Evolutionary conservation across 2,113 vertebrate species (phyloP), one percentile per base, ranked within the genome.

Genomic region (Lipophrys pholis): DNA sequence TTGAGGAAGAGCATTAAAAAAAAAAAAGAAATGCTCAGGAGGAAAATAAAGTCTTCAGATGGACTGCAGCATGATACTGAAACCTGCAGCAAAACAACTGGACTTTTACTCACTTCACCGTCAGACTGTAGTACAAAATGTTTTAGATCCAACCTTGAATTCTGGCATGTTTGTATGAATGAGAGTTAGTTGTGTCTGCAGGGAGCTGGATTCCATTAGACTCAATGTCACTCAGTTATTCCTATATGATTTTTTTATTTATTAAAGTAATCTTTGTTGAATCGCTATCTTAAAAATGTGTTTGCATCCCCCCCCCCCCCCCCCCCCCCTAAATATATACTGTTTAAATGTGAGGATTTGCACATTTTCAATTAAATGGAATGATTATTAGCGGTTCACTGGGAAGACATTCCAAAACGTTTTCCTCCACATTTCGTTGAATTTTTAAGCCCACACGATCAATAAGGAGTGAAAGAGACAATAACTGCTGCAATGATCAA

Each of bases 21-120:
- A 7, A 14, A 0, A 6, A 5, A 1, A 8, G 48, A 15, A 36
- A 53, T 59, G 11, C n/a, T n/a, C 36, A 2, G 43, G 14, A 49
- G 48, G 54, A n/a, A n/a, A 6, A 40, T 1, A 69, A 50, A 62
- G 16, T 16, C n/a, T n/a, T n/a, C n/a, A n/a, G 40, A 70, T 42
- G 8, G 11, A 30, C 0, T 48, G 1, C 0, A n/a, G 6, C 14
- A n/a, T 4, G 15, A 48, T 7, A 48, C 14, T n/a, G 7, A n/a
- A 48, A 48, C 6, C 45, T 48, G 45, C 45, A 46, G 12, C 10
- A 46, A 46, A 46, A 46, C 14, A 1, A 1, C 6, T 46, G 11
- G 5, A 46, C n/a, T 46, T 14, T n/a, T 46, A n/a, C 45, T 46
- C 11, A 48, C 45, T 48, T 48, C 45, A 7, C 12, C 6, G 42